Evolutionary conservation across 2,113 vertebrate genomes (phyloP), one percentile per base, ranked within the genome.

Genomic region (Sander lucioperca): DNA sequence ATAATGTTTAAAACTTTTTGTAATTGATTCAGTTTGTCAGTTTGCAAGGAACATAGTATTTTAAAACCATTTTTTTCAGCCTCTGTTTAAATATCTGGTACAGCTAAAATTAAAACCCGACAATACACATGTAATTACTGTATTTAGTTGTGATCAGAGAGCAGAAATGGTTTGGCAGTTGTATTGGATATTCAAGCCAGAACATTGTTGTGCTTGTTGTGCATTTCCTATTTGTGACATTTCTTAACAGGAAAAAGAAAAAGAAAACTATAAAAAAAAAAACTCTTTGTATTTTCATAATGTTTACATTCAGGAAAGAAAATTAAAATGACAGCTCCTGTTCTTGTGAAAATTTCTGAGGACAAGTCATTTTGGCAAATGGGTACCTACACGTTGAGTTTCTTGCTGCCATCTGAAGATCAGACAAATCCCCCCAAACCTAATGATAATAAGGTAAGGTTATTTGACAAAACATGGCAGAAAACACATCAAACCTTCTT

Each of bases 301-400:
- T 81, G 8, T 47, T 39, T 25, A 9, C 14, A 18, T 70, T 19
- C 69, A 96, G 95, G 80, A 45, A 30, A 53, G 7, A 86, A 89
- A 2, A 94, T 96, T n/a, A 16, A 91, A 33, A 95, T 95, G 94
- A 93, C 95, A 3, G 21, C 82, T 39, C 96, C 95, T 0, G 92
- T 95, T 33, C 0, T 94, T 10, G 19, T 93, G 10, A 93, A 90
- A 74, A 68, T 91, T 0, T n/a, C 50, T 16, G 1, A 63, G 6
- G 1, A 79, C 6, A 80, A 18, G 16, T 33, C 0, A 0, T 59
- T 84, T 15, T 90, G 47, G 74, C 6, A 86, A 56, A 48, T 0
- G 0, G 23, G 56, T 0, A 43, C 8, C 1, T 95, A 85, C 66
- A 89, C 66, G 1, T 57, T 95, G 74, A 94, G 93, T 74, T 96